Evolutionary conservation across 2,113 vertebrate species (phyloP).

Genomic region (Takifugu bimaculatus): DNA sequence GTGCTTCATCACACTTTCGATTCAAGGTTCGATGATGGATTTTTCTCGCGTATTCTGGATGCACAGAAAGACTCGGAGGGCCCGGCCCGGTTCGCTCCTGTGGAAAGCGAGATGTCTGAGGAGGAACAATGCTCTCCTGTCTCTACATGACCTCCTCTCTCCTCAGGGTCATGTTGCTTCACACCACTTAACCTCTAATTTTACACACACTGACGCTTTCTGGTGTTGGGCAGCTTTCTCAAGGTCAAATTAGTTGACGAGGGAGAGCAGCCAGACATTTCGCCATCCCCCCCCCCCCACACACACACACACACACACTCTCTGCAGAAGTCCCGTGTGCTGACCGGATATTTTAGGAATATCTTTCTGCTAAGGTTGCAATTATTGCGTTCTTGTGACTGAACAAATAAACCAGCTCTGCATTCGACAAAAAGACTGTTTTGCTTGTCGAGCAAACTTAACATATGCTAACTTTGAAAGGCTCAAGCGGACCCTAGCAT

Average conservation of each 20-base stretch:
- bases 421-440: not conserved
- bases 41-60: too few relatives aligned
- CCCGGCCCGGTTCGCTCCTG: slow-evolving; percentile 11
- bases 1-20: not conserved
- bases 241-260: too few relatives aligned
- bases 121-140: slow-evolving; percentile 44
- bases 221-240: too few relatives aligned
- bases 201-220: slow-evolving; percentile 16
- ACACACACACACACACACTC: too few relatives aligned
- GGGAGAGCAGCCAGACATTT: too few relatives aligned
- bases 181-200: slow-evolving; percentile 51
- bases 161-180: slow-evolving; percentile 30
- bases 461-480: slow-evolving; percentile 14
- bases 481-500: slow-evolving; percentile 1
- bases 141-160: slow-evolving; percentile 40
- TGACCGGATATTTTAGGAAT: too few relatives aligned
- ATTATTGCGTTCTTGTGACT: not conserved
- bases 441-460: slow-evolving; percentile 14
- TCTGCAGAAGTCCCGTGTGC: too few relatives aligned
- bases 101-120: too few relatives aligned
- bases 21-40: too few relatives aligned
- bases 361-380: not conserved
- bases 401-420: not conserved
- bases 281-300: too few relatives aligned
- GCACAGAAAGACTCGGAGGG: not conserved